Percentiles rank a stretch among this genome's conserved stretches.
Evolutionary conservation across 2,797 vertebrate genomes (phyloP).

Genomic region (Anomalospiza imberbis): DNA sequence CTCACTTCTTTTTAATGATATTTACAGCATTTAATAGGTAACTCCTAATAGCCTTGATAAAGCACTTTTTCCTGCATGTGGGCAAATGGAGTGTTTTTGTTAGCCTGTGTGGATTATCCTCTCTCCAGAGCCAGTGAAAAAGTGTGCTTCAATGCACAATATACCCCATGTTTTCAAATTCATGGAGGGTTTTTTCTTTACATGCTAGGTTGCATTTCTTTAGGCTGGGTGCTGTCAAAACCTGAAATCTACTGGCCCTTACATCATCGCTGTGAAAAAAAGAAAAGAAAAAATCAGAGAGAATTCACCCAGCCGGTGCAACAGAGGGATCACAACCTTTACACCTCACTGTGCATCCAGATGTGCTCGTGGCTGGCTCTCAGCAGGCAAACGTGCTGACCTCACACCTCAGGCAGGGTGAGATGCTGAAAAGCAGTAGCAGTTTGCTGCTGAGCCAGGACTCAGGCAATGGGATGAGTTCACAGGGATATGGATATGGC

Average conservation of each 20-base stretch:
- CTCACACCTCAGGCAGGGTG: background rate
- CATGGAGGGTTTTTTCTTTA: background rate
- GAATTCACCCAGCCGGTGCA: background rate
- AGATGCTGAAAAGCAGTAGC: background rate
- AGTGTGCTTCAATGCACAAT: background rate
- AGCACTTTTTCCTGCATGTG: background rate
- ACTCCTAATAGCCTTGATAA: background rate
- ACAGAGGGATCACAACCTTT: background rate
- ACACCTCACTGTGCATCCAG: background rate
- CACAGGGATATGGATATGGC: background rate
- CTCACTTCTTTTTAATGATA: background rate
- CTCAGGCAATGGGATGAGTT: background rate
- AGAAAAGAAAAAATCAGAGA: background rate
- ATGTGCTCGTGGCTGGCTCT: background rate
- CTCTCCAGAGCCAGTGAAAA: background rate
- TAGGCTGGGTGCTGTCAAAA: constrained; percentile 11
- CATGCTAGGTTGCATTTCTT: constrained; percentile 22
- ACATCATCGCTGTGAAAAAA: background rate
- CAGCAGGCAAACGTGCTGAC: background rate
- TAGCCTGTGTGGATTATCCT: background rate
- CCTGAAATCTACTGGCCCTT: background rate
- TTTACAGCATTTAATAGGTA: constrained; percentile 21
- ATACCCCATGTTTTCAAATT: background rate
- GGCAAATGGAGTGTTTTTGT: background rate
- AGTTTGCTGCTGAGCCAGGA: background rate